A percentile compares a stretch with the other conserved stretches of the same genome.
Evolutionary conservation across 2,797 vertebrate species (phyloP).

Genomic region (Cynopterus sphinx): DNA sequence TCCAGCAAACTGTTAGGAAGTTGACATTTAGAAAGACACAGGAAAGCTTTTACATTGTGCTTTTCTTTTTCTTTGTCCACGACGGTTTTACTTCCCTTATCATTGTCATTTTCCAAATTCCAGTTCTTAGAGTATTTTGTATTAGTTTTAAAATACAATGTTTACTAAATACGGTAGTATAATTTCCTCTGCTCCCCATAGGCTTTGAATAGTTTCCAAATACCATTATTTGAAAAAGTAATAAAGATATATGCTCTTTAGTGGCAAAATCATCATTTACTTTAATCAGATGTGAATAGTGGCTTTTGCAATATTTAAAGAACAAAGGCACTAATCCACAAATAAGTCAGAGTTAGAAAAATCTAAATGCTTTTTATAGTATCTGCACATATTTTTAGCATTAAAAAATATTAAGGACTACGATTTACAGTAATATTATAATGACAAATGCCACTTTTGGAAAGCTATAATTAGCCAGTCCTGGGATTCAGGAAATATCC

Average conservation of each 20-base stretch:
- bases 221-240: neutral
- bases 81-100: neutral
- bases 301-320: conserved; percentile 10
- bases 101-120: neutral
- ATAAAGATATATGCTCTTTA: neutral
- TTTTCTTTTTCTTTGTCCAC: neutral
- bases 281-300: neutral
- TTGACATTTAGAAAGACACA: neutral
- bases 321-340: neutral
- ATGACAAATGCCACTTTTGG: neutral
- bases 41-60: neutral
- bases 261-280: neutral
- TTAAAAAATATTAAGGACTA: neutral
- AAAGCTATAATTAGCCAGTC: neutral
- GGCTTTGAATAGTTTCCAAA: neutral
- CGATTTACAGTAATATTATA: conserved; percentile 11
- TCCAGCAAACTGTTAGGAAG: too few species aligned
- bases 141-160: neutral
- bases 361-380: neutral
- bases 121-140: neutral
- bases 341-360: conserved; percentile 17
- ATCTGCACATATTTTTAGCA: neutral
- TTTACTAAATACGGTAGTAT: neutral
- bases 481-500: neutral
- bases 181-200: neutral